Base-by-base conservation (phyloP, 2,113 vertebrate genomes). In the Nicator chloris region DNA sequence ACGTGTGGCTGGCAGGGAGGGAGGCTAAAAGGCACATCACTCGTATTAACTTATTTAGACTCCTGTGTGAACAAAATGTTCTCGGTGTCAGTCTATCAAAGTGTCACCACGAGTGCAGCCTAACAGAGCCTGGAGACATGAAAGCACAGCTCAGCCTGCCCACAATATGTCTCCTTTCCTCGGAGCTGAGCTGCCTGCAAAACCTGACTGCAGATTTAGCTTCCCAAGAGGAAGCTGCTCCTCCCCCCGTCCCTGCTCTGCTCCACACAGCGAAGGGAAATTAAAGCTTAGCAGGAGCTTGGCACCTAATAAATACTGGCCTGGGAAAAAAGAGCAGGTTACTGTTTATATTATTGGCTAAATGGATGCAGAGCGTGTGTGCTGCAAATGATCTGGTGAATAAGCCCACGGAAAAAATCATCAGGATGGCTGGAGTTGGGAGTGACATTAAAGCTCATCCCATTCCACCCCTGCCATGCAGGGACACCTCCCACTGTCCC, bases 21-120 rank as follows among this genome's bases (percentile, higher is more conserved):
- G 19, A 44, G 49, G 69, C 77, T 39, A 66, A 86, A 77, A 86
- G 70, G 63, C 82, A 60, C 82, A 51, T 79, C 44, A 6, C 91
- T 79, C 66, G 61, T 26, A 54, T 78, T 73, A 90, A 80, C 82
- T 95, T 50, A 51, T 68, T 93, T 80, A 85, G 87, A 47, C 76
- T 85, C 42, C 53, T 53, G 70, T 65, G 86, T 59, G 24, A 83
- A 93, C 81, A 94, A 54, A 83, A 91, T 53, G 89, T 92, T 89
- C 79, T 71, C 51, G 3, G 42, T 87, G 81, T 81, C 94, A 93
- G 61, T 93, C 90, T 83, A 81, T 90, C 95, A 88, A 82, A 90
- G 92, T 66, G 93, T 78, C 93, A 95, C 71, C 82, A 40, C 1
- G 11, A 88, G 83, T 33, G 50, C 65, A 51, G 11, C 9, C 82